A percentile compares a stretch with the other conserved stretches of the same genome.
These are phyloP conservation scores for Sitobion miscanthi DNA, from an alignment of 1,140 invertebrate species.

Conservation along the genomic window DNA sequence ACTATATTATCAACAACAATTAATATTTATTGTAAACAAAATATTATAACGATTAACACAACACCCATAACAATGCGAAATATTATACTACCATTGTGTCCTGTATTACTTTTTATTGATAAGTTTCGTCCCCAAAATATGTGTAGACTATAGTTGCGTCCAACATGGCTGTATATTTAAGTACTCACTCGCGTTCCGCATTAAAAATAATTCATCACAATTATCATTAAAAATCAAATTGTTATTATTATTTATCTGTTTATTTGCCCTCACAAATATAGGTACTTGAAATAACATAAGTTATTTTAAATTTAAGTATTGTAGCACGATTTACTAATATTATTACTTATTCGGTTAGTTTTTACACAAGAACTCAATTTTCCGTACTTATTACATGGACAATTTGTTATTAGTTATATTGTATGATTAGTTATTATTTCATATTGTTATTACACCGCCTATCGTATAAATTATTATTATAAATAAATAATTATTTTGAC, in stretches of 20 bases:
- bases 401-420: neutral
- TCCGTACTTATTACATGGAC: neutral
- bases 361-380: too few species aligned
- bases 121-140: neutral
- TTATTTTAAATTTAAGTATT: neutral
- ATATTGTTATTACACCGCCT: too few species aligned
- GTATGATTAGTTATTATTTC: too few species aligned
- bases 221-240: neutral
- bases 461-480: too few species aligned
- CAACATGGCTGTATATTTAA: neutral
- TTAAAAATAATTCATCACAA: neutral
- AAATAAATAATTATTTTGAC: too few species aligned
- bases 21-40: too few species aligned
- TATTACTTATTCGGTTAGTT: neutral
- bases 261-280: neutral
- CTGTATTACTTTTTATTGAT: neutral
- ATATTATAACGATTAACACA: too few species aligned
- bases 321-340: too few species aligned
- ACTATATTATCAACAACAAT: too few species aligned
- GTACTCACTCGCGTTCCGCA: neutral
- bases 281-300: neutral
- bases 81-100: too few species aligned
- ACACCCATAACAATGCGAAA: too few species aligned
- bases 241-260: neutral
- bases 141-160: neutral